A percentile compares a stretch with the other conserved stretches of the same genome.
phyloP scores from a whole-genome alignment of 2,797 vertebrate species.

The Novumbra hubbsi region DNA sequence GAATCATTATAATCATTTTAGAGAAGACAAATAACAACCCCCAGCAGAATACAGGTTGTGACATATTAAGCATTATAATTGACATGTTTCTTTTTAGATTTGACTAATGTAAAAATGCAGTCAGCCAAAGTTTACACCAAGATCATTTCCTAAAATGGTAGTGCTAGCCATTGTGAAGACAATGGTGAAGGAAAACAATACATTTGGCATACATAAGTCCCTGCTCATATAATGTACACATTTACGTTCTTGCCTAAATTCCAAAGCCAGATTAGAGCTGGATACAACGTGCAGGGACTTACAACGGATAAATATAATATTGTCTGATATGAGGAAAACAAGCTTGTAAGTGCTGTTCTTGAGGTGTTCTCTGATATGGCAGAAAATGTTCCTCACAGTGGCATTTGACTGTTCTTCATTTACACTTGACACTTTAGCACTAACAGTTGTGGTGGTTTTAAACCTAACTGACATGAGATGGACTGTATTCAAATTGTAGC shows the following conservation, averaged over 20 bases:
- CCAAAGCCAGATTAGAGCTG: neutral
- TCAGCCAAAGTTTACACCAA: neutral
- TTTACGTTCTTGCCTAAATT: neutral
- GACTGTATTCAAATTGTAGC: neutral
- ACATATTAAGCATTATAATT: neutral
- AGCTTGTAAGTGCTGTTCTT: neutral
- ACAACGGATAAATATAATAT: neutral
- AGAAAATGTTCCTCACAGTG: neutral
- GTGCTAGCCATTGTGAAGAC: neutral
- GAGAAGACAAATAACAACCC: neutral
- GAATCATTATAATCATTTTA: neutral
- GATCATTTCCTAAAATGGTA: conserved; percentile 13
- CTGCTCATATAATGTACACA: neutral
- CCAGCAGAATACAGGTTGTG: neutral
- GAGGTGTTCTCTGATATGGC: neutral
- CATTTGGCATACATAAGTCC: neutral
- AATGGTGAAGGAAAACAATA: neutral
- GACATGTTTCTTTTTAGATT: neutral
- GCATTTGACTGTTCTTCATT: neutral
- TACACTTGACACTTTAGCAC: neutral
- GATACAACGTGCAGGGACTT: neutral
- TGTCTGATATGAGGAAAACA: neutral
- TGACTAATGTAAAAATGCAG: neutral
- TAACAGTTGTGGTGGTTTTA: neutral
- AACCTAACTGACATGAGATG: neutral